phyloP scores from a whole-genome alignment of 2,888 invertebrate species.

The Chrysodeixis includens region DNA sequence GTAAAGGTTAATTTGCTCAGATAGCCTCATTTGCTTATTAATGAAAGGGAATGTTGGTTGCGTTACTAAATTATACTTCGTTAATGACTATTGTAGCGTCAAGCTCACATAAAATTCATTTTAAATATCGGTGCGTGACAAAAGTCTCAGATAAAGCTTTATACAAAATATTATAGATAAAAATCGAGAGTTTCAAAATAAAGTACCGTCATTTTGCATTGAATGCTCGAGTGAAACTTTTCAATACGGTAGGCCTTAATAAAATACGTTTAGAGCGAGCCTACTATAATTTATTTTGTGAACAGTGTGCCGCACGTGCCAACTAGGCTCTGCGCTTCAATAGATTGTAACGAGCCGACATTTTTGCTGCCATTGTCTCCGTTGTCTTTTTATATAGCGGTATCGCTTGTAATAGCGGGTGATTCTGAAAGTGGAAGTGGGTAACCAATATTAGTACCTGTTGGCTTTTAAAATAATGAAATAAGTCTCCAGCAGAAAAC shows the following conservation, averaged over 20 bases:
- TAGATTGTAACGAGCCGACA: conserved; percentile 8
- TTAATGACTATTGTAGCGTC: neutral
- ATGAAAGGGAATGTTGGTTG: neutral
- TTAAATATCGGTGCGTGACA: too few species aligned
- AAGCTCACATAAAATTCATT: too few species aligned
- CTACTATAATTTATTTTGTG: conserved; percentile 69
- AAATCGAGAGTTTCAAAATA: conserved; percentile 14
- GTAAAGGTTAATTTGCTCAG: neutral
- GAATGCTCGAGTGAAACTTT: conserved; percentile 19
- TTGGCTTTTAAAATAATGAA: too few species aligned
- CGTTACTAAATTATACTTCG: neutral
- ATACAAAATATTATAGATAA: conserved; percentile 22
- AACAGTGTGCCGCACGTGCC: conserved; percentile 43
- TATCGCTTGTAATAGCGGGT: conserved; percentile 1
- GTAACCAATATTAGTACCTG: neutral
- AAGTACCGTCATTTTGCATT: conserved; percentile 21
- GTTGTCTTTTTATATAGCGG: conserved; percentile 4
- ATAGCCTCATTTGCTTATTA: neutral
- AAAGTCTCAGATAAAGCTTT: conserved; percentile 4
- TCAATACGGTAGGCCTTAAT: conserved; percentile 46
- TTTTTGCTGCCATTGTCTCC: conserved; percentile 3
- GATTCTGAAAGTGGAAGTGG: conserved; percentile 4
- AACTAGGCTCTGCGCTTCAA: conserved; percentile 13
- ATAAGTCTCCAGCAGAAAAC: too few species aligned
- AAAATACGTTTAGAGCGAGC: conserved; percentile 63